Percentiles rank a stretch among this genome's conserved stretches.
These are phyloP conservation scores for Rhabdophis nuchalis DNA, from an alignment of 2,797 vertebrate genomes.

Conservation along the genomic window DNA sequence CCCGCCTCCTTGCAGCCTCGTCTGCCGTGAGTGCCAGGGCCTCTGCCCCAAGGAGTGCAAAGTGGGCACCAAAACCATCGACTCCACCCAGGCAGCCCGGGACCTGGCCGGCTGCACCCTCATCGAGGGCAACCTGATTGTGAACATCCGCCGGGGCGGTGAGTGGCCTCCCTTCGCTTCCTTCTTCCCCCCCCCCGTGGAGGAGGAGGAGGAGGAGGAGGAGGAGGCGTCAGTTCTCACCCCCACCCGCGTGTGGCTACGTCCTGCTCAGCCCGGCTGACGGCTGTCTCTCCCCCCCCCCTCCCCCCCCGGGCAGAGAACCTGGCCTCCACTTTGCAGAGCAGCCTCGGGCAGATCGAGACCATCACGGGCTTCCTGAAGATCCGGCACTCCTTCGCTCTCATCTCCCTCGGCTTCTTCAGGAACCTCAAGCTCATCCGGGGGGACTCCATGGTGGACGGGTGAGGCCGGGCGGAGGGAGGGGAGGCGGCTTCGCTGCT, in stretches of 20 bases:
- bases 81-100: slow-evolving; percentile 66
- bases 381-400: slow-evolving; percentile 79
- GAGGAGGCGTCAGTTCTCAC: not conserved
- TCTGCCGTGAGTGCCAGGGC: slow-evolving; percentile 77
- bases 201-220: not conserved
- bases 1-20: slow-evolving; percentile 58
- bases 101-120: slow-evolving; percentile 75
- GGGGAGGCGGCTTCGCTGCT: not conserved
- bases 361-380: slow-evolving; percentile 80
- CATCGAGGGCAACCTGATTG: slow-evolving; percentile 74
- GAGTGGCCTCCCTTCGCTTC: slow-evolving; percentile 40
- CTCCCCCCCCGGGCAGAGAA: slow-evolving; percentile 48
- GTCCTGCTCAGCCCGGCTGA: not conserved
- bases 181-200: fast-evolving
- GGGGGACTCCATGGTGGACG: slow-evolving; percentile 76
- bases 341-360: slow-evolving; percentile 74
- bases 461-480: slow-evolving; percentile 60
- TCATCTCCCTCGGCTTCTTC: slow-evolving; percentile 76
- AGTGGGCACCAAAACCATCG: slow-evolving; percentile 77
- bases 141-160: slow-evolving; percentile 79
- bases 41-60: slow-evolving; percentile 78
- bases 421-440: slow-evolving; percentile 77
- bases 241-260: not conserved
- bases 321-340: slow-evolving; percentile 70
- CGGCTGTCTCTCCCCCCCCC: not conserved